A percentile compares a stretch with the other conserved stretches of the same genome.
These are phyloP conservation scores for Phenganax stokvisi DNA, from an alignment of 92 coral and sea anemone species.

Conservation along the genomic window DNA sequence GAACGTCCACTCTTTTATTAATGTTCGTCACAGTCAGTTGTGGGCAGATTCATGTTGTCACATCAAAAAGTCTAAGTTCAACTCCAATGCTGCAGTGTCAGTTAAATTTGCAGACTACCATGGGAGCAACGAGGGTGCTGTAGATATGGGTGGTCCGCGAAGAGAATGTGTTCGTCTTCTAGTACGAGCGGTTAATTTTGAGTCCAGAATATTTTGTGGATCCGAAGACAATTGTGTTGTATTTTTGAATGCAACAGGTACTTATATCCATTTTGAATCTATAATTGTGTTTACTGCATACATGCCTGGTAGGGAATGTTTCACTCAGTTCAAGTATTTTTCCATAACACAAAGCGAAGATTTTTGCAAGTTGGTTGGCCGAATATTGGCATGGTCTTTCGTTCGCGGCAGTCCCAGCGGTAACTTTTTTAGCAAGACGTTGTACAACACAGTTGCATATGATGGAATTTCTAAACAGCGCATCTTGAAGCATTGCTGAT, in stretches of 20 bases:
- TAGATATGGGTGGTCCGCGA: constrained; percentile 13
- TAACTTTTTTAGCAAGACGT: constrained; percentile 6
- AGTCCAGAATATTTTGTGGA: constrained; percentile 20
- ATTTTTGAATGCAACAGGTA: not conserved
- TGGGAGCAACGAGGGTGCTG: constrained; percentile 23
- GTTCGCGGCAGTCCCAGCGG: constrained; percentile 2
- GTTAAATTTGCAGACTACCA: constrained; percentile 18
- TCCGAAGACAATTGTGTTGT: constrained; percentile 16
- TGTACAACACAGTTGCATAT: not conserved
- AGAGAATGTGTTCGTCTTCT: constrained; percentile 6
- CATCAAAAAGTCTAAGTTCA: constrained; percentile 4
- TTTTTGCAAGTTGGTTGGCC: constrained; percentile 3
- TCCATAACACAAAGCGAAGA: not conserved
- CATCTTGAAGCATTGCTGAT: constrained; percentile 11
- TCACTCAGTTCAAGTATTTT: not conserved
- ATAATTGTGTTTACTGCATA: not conserved
- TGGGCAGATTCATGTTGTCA: constrained; percentile 20
- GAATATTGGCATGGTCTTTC: constrained; percentile 7
- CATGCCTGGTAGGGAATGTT: not conserved
- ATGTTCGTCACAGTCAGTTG: constrained; percentile 29
- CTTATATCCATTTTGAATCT: not conserved
- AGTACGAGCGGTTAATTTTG: constrained; percentile 15
- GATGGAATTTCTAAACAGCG: not conserved
- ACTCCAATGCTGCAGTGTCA: constrained; percentile 5
- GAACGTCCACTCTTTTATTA: not conserved